Conservation (phyloP, 2,797 vertebrate genomes). For the Glossophaga mutica region DNA sequence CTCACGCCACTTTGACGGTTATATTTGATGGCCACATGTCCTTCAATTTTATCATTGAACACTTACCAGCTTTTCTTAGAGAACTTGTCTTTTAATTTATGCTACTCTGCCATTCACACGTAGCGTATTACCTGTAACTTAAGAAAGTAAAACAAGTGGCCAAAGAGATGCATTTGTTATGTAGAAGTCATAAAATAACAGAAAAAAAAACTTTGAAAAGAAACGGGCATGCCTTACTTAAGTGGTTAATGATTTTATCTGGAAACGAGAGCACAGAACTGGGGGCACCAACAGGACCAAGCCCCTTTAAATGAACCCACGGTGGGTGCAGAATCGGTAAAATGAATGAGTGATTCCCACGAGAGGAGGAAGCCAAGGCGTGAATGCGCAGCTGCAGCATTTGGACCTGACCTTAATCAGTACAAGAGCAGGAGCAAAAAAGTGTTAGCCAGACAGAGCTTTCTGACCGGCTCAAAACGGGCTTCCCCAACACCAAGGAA, state of each 20-base stretch:
- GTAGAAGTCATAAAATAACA: conserved; percentile 56
- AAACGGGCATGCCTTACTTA: neutral
- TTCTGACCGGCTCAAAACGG: neutral
- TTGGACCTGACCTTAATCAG: neutral
- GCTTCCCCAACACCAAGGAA: neutral
- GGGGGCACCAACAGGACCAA: neutral
- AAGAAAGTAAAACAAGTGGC: conserved; percentile 49
- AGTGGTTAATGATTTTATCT: neutral
- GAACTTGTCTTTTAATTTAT: conserved; percentile 54
- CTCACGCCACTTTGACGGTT: conserved; percentile 30
- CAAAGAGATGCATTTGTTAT: conserved; percentile 45
- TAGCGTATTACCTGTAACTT: conserved; percentile 37
- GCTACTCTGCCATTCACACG: conserved; percentile 31
- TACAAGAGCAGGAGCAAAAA: neutral
- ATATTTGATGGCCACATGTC: conserved; percentile 59
- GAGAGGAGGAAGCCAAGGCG: neutral
- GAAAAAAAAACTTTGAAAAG: neutral
- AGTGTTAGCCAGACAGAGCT: neutral
- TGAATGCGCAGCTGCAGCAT: neutral
- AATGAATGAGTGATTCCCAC: neutral
- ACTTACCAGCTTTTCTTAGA: conserved; percentile 39
- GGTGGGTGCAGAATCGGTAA: neutral
- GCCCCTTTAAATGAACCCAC: neutral
- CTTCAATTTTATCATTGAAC: conserved; percentile 60
- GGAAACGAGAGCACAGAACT: neutral